Conservation (phyloP, 1,140 invertebrate species). For the Tetragonula clypearis region DNA sequence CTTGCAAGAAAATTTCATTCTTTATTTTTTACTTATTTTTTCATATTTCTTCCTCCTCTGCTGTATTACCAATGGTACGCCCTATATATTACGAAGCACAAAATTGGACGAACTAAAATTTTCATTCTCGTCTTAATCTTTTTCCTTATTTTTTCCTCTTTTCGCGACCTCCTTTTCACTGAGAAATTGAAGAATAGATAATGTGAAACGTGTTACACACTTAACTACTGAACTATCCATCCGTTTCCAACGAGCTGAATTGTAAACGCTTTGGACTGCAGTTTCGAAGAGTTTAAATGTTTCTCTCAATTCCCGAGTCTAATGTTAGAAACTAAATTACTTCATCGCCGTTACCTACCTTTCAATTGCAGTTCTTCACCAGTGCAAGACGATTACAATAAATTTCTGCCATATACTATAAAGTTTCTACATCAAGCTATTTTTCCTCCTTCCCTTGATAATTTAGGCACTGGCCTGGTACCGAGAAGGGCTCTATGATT, state of each 20-base stretch:
- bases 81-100: neutral
- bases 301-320: neutral
- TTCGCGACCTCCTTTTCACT: neutral
- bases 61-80: no score
- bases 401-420: neutral
- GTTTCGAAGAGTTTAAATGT: neutral
- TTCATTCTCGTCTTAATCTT: no score
- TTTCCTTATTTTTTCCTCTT: neutral
- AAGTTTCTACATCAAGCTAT: slow-evolving; percentile 31
- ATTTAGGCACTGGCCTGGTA: slow-evolving; percentile 43
- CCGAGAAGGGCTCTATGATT: slow-evolving; percentile 2
- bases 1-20: no score
- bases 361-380: slow-evolving; percentile 18
- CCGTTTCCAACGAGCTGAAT: neutral
- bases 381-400: slow-evolving; percentile 15
- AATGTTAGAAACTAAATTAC: slow-evolving; percentile 27
- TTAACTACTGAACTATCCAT: neutral
- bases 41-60: no score
- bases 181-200: neutral
- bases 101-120: neutral
- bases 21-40: no score
- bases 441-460: slow-evolving; percentile 36
- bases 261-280: neutral
- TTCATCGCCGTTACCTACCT: neutral
- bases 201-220: neutral